Evolutionary conservation across 1,140 invertebrate genomes (phyloP).

Genomic region (Atta cephalotes): DNA sequence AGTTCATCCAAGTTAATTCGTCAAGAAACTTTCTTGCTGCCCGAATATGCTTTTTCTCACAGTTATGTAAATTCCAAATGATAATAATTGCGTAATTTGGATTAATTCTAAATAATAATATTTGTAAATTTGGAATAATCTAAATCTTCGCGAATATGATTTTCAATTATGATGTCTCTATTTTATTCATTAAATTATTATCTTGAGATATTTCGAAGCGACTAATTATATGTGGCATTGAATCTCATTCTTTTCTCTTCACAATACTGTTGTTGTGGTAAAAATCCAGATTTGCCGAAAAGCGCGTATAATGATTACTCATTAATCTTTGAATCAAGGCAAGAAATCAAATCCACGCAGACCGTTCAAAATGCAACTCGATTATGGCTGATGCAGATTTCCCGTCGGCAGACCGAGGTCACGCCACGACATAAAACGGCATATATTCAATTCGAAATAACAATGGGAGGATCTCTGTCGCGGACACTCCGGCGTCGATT

Average conservation of each 20-base stretch:
- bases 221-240: background rate
- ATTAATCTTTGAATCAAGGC: constrained; percentile 42
- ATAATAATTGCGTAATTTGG: background rate
- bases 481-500: constrained; percentile 58
- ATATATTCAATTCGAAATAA: constrained; percentile 61
- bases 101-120: constrained; percentile 10
- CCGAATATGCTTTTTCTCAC: background rate
- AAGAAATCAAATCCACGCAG: constrained; percentile 54
- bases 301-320: background rate
- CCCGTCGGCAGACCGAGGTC: constrained; percentile 34
- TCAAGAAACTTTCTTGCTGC: constrained; percentile 1
- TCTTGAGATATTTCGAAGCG: background rate
- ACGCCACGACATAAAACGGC: constrained; percentile 54
- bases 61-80: background rate
- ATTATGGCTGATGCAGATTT: constrained; percentile 53
- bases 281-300: constrained; percentile 6
- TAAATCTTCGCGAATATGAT: background rate
- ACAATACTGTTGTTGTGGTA: background rate
- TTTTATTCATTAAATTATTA: background rate
- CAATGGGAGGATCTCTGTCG: constrained; percentile 55
- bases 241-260: background rate
- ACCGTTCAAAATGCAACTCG: constrained; percentile 55
- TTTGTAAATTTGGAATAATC: constrained; percentile 9
- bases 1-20: constrained; percentile 19
- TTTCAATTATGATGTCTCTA: background rate